Base-by-base conservation (phyloP, 2,797 vertebrate species). In the Sciaenops ocellatus region DNA sequence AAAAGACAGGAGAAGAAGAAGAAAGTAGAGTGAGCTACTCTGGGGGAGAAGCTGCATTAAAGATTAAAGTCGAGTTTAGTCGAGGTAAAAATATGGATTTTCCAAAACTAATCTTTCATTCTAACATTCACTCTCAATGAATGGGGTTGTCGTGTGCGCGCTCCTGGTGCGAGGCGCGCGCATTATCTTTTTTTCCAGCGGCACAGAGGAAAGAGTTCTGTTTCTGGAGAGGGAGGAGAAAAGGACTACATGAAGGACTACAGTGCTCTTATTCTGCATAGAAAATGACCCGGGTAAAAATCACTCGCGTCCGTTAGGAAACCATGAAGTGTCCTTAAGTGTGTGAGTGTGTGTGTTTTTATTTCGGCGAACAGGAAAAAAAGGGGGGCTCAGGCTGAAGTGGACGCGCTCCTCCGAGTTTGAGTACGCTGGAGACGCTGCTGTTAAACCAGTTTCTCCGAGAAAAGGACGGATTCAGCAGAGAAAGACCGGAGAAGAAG, bases 201-300 rank as follows among this genome's bases (percentile, higher is more conserved):
- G 86, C 84, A 8, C 62, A 69, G 84, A 88, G 82, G 83, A 89
- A 80, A 90, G 85, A 92, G 76, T 87, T 90, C 48, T 71, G 87
- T 85, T 79, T 84, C 61, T 69, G 76, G 75, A 87, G 87, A 89
- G 87, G 89, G 91, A 91, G 92, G 87, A 86, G 91, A 85, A 80
- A 85, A 81, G 84, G 79, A 73, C 73, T 88, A 50, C 87, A 89
- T 82, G 87, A 87, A 90, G 84, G 83, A 82, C 70, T 80, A 77
- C 79, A 46, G 50, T 47, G 78, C 74, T 67, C 46, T 77, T 24
- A 60, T 24, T 79, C 26, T 69, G 73, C 72, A 71, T 76, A 62
- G 28, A 69, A 56, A 73, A 56, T 69, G 76, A 80, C 42, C 83
- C 76, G 87, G 70, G 63, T 47, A n/a, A 59, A 68, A 84, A 34